Conservation (phyloP, 1,140 invertebrate genomes). For the Micrasema longulum region DNA sequence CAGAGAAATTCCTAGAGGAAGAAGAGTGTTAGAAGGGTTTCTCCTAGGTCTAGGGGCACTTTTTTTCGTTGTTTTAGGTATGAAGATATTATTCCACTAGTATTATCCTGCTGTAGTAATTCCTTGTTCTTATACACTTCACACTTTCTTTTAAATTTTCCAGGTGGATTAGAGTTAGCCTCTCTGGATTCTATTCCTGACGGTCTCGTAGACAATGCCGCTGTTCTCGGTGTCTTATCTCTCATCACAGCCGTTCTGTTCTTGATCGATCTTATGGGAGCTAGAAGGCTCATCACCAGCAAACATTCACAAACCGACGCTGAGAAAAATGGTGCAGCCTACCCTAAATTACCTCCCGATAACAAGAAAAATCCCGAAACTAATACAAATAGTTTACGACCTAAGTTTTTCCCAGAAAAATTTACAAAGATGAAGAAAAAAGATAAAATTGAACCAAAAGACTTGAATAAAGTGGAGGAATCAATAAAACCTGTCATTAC, state of each 20-base stretch:
- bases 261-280: slow-evolving; percentile 73
- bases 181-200: slow-evolving; percentile 77
- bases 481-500: not conserved
- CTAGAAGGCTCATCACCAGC: slow-evolving; percentile 61
- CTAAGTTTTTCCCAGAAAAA: slow-evolving; percentile 50
- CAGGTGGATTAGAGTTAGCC: slow-evolving; percentile 74
- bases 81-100: too few relatives aligned
- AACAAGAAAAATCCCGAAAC: slow-evolving; percentile 41
- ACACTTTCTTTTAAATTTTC: slow-evolving; percentile 42
- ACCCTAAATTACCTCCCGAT: slow-evolving; percentile 44
- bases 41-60: slow-evolving; percentile 75
- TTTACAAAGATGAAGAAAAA: slow-evolving; percentile 48
- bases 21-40: slow-evolving; percentile 75
- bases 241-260: slow-evolving; percentile 76
- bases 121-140: slow-evolving; percentile 9
- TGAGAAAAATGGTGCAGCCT: slow-evolving; percentile 55
- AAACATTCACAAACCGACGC: slow-evolving; percentile 63
- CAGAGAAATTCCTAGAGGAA: slow-evolving; percentile 73
- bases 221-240: slow-evolving; percentile 76
- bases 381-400: slow-evolving; percentile 25
- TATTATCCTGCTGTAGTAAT: not conserved
- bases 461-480: slow-evolving; percentile 19
- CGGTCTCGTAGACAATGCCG: slow-evolving; percentile 77
- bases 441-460: slow-evolving; percentile 39
- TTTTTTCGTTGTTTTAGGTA: slow-evolving; percentile 76